phyloP scores from a whole-genome alignment of 2,797 vertebrate species.

The Jordanella pulchra region DNA sequence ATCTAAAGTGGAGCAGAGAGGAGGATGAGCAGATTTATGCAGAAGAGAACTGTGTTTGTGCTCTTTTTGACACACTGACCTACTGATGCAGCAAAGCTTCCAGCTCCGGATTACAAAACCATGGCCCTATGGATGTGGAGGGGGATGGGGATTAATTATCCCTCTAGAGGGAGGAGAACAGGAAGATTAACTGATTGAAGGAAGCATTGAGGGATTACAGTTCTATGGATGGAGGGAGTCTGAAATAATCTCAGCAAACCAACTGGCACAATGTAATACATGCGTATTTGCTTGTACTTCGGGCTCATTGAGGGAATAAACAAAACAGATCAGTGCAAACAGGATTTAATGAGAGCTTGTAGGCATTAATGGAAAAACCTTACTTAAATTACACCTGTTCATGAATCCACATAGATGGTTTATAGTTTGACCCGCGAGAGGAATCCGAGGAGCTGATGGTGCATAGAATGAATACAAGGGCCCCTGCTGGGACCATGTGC shows the following conservation, averaged over 20 bases:
- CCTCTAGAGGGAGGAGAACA: slow-evolving; percentile 68
- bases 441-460: slow-evolving; percentile 40
- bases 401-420: background rate
- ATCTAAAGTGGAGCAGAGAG: slow-evolving; percentile 18
- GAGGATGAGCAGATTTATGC: slow-evolving; percentile 31
- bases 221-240: slow-evolving; percentile 51
- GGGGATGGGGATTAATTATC: slow-evolving; percentile 59
- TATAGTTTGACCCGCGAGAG: slow-evolving; percentile 22
- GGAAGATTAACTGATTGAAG: slow-evolving; percentile 72
- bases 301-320: slow-evolving; percentile 12
- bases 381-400: background rate
- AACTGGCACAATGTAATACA: slow-evolving; percentile 29
- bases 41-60: slow-evolving; percentile 35
- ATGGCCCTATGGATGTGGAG: slow-evolving; percentile 8
- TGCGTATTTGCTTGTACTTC: slow-evolving; percentile 3
- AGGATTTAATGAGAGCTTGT: slow-evolving; percentile 3
- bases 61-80: slow-evolving; percentile 76
- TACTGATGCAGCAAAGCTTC: slow-evolving; percentile 67
- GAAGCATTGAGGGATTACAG: slow-evolving; percentile 66
- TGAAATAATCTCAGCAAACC: slow-evolving; percentile 66
- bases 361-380: background rate
- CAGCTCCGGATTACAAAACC: slow-evolving; percentile 64
- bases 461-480: slow-evolving; percentile 41
- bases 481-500: slow-evolving; percentile 70
- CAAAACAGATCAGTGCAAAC: slow-evolving; percentile 15